phyloP scores from a whole-genome alignment of 2,888 invertebrate genomes.

The Sympetrum striolatum region DNA sequence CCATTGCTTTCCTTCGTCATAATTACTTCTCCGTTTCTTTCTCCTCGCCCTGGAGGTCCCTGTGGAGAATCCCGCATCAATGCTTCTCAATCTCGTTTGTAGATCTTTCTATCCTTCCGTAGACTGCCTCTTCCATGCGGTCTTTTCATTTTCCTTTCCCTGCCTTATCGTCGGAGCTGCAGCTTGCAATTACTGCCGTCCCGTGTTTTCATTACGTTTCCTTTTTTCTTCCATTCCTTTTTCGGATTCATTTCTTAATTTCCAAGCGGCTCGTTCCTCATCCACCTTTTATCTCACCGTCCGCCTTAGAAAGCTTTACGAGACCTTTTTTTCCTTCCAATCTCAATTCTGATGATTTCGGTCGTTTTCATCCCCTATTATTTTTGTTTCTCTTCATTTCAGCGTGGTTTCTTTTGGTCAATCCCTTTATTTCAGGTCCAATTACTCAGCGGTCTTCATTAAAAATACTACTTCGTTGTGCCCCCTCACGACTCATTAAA shows the following conservation, averaged over 20 bases:
- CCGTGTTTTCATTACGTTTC: background rate
- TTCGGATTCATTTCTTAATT: background rate
- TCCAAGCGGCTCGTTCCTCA: background rate
- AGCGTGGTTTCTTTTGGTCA: background rate
- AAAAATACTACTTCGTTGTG: slow-evolving; percentile 3
- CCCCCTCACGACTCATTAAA: slow-evolving; percentile 4
- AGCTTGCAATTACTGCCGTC: background rate
- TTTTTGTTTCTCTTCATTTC: background rate
- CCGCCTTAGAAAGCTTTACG: background rate
- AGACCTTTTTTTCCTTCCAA: background rate
- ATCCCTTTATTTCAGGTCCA: background rate
- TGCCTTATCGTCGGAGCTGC: background rate
- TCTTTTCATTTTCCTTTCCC: background rate
- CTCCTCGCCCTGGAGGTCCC: background rate
- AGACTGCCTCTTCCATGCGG: background rate
- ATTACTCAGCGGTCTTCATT: slow-evolving; percentile 29
- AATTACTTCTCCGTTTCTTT: background rate
- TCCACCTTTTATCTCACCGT: background rate
- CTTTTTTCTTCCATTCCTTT: background rate
- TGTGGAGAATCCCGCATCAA: background rate
- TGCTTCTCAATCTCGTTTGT: background rate
- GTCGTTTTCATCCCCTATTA: background rate
- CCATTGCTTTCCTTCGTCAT: background rate
- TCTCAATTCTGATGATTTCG: too few relatives aligned
- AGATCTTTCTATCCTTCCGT: background rate